Percentiles rank a stretch among this genome's conserved stretches.
Conservation (phyloP, 2,888 invertebrate species). For the Crocallis elinguaria region DNA sequence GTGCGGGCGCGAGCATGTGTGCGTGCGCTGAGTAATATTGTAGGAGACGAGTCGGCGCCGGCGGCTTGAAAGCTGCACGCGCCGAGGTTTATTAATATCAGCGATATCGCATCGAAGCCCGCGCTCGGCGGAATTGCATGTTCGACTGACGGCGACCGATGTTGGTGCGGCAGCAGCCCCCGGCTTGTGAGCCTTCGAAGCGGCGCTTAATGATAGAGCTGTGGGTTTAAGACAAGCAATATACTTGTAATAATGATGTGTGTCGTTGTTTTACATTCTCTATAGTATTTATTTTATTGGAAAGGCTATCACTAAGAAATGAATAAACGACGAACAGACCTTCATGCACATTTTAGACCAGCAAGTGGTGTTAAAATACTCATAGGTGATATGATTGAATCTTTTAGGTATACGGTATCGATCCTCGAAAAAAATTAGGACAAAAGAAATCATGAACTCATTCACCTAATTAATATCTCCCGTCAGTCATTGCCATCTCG, state of each 20-base stretch:
- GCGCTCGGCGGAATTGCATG: slow-evolving; percentile 25
- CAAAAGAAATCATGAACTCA: too few relatives aligned
- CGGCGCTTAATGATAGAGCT: slow-evolving; percentile 13
- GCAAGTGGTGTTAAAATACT: too few relatives aligned
- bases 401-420: too few relatives aligned
- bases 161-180: slow-evolving; percentile 38
- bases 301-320: not conserved
- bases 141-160: slow-evolving; percentile 1
- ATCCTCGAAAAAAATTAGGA: too few relatives aligned
- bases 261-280: not conserved
- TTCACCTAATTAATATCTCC: too few relatives aligned
- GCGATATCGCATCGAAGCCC: slow-evolving; percentile 51
- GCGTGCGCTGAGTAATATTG: slow-evolving; percentile 64
- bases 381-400: too few relatives aligned
- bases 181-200: slow-evolving; percentile 39
- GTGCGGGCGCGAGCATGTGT: slow-evolving; percentile 47
- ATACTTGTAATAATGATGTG: not conserved
- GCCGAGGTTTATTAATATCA: slow-evolving; percentile 66
- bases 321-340: too few relatives aligned
- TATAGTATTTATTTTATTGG: not conserved
- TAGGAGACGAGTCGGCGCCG: slow-evolving; percentile 71
- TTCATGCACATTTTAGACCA: too few relatives aligned
- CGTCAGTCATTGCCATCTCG: too few relatives aligned
- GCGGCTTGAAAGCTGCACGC: slow-evolving; percentile 45
- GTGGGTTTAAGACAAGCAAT: slow-evolving; percentile 1